Evolutionary conservation across 1,140 invertebrate species (phyloP).

Genomic region (Planococcus citri): DNA sequence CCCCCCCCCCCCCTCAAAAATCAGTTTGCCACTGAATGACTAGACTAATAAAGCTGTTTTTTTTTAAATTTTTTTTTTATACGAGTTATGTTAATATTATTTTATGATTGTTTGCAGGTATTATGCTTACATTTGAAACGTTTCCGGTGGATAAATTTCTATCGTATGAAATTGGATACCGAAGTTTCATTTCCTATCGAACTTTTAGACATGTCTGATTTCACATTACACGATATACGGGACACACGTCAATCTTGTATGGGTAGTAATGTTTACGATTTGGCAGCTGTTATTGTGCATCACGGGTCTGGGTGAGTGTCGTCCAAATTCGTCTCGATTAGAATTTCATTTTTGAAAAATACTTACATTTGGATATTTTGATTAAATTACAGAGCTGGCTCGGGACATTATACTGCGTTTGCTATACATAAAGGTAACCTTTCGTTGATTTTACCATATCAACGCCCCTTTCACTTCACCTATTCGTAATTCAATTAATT

Average conservation of each 20-base stretch:
- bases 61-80: too few species aligned
- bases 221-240: conserved; percentile 53
- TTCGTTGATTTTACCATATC: conserved; percentile 3
- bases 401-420: conserved; percentile 76
- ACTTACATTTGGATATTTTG: background rate
- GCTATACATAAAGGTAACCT: conserved; percentile 57
- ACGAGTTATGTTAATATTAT: too few species aligned
- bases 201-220: conserved; percentile 65
- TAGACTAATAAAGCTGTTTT: too few species aligned
- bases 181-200: conserved; percentile 63
- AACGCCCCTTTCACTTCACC: background rate
- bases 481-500: background rate
- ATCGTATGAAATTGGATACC: conserved; percentile 66
- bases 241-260: conserved; percentile 49
- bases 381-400: conserved; percentile 50
- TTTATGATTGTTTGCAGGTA: conserved; percentile 39
- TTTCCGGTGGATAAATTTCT: conserved; percentile 71
- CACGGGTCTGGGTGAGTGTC: conserved; percentile 58
- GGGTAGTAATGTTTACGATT: conserved; percentile 58
- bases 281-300: conserved; percentile 74
- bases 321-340: background rate
- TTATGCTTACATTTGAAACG: conserved; percentile 75
- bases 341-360: background rate
- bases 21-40: too few species aligned
- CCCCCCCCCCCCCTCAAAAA: too few species aligned